Percentiles rank a stretch among this genome's conserved stretches.
phyloP scores from a whole-genome alignment of 2,888 invertebrate genomes.

The Monochamus alternatus region DNA sequence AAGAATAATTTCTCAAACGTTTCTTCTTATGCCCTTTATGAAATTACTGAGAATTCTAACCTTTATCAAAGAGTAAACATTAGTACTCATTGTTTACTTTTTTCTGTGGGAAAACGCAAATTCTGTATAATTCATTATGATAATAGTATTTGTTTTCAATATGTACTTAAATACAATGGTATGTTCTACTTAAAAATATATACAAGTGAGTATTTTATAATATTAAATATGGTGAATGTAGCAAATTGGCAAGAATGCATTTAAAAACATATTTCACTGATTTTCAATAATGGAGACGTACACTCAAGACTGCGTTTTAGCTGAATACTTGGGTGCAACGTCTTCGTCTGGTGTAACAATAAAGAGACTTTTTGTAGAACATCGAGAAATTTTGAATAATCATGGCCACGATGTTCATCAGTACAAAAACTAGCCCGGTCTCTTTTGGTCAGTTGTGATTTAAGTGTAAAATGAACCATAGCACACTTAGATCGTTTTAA shows the following conservation, averaged over 20 bases:
- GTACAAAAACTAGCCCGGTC: not conserved
- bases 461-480: conserved; percentile 23
- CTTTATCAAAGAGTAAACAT: conserved; percentile 15
- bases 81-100: conserved; percentile 13
- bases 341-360: not conserved
- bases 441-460: conserved; percentile 1
- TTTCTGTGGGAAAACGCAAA: conserved; percentile 21
- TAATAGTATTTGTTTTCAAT: not conserved
- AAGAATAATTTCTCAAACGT: too few relatives aligned
- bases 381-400: conserved; percentile 21
- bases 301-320: not conserved
- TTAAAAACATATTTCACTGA: too few relatives aligned
- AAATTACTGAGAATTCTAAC: conserved; percentile 15
- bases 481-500: conserved; percentile 19
- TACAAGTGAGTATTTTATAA: too few relatives aligned
- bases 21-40: too few relatives aligned
- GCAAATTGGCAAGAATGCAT: too few relatives aligned
- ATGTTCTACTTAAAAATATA: too few relatives aligned
- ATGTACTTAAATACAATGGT: too few relatives aligned
- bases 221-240: too few relatives aligned
- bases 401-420: conserved; percentile 20
- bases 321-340: conserved; percentile 5
- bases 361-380: conserved; percentile 5
- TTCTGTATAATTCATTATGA: not conserved
- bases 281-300: not conserved